A percentile compares a stretch with the other conserved stretches of the same genome.
Evolutionary conservation across 23 tunicate genomes (phyloP).

Genomic region (Ascidia mentula): DNA sequence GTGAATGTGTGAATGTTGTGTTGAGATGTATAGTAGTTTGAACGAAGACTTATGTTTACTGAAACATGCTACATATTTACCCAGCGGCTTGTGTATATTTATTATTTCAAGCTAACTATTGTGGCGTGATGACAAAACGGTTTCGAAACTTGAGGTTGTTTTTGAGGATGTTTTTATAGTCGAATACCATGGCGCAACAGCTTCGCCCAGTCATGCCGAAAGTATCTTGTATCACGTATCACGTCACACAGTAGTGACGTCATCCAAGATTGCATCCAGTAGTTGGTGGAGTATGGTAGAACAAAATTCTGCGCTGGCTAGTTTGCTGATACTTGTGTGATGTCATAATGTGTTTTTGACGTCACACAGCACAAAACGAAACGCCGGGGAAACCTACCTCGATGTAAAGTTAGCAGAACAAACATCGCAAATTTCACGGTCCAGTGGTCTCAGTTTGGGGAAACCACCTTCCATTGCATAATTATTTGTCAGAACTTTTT

Average conservation of each 20-base stretch:
- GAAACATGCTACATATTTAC: conserved; percentile 84
- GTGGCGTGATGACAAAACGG: conserved; percentile 66
- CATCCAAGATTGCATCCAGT: too few relatives aligned
- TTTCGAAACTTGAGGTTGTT: conserved; percentile 86
- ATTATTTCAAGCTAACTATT: conserved; percentile 78
- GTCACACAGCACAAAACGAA: neutral
- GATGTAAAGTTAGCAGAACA: too few relatives aligned
- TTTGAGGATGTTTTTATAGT: conserved; percentile 78
- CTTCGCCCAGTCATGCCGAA: too few relatives aligned
- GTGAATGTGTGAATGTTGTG: too few relatives aligned
- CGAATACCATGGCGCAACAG: conserved; percentile 81
- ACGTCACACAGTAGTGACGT: conserved; percentile 60
- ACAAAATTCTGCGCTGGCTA: neutral
- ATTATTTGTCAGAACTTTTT: too few relatives aligned
- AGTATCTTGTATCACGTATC: too few relatives aligned
- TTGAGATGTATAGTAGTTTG: too few relatives aligned
- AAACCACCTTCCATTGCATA: too few relatives aligned
- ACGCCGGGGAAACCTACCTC: neutral
- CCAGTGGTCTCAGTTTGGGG: too few relatives aligned
- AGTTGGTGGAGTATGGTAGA: neutral
- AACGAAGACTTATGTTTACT: too few relatives aligned
- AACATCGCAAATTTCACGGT: too few relatives aligned
- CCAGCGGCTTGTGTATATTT: conserved; percentile 87
- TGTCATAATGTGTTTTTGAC: neutral
- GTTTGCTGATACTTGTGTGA: neutral